Base-by-base conservation (phyloP, 2,888 invertebrate species). In the Xylota segnis region DNA sequence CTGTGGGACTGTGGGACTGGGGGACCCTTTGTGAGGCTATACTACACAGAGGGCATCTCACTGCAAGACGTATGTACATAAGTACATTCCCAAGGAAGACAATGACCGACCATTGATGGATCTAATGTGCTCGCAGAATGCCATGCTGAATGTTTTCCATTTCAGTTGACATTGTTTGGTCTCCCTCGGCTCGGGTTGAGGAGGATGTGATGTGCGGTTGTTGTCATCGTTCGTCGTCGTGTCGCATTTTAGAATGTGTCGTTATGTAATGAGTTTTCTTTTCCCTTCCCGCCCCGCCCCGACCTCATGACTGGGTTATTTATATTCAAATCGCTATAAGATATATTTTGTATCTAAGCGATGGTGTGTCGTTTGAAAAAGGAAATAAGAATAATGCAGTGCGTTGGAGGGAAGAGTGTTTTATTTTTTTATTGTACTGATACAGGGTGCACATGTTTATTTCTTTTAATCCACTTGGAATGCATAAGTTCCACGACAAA, bases 41-140 rank as follows among this genome's bases (percentile, higher is more conserved):
- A 43, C 37, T 7, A 18, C 45, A 16, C 23, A 47, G 81, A 47
- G 66, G 54, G 61, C 18, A 75, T 78, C 58, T 56, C 45, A 68
- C 47, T 40, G n/a, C 71, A 77, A 76, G 66, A 77, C 23, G n/a
- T 16, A 23, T 40, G 14, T 70, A 45, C 9, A 37, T 16, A 32
- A 12, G 2, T 12, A 29, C 72, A 74, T 77, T 83, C 77, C 72
- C 77, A 66, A 78, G 27, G 29, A 77, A 72, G 74, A 84, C 84
- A 84, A 84, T 79, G 84, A 75, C 79, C 84, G 58, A 40, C 65
- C 75, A 84, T 84, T 83, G 83, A 78, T 74, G 66, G 56, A 78
- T 63, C 45, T 70, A 84, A 79, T 75, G 23, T 23, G 84, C 75
- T 70, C 43, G 63, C 79, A 65, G 70, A 79, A 65, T 79, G 79